A percentile compares a stretch with the other conserved stretches of the same genome.
Conservation (phyloP, 1,140 invertebrate genomes). For the Leptinotarsa texana region DNA sequence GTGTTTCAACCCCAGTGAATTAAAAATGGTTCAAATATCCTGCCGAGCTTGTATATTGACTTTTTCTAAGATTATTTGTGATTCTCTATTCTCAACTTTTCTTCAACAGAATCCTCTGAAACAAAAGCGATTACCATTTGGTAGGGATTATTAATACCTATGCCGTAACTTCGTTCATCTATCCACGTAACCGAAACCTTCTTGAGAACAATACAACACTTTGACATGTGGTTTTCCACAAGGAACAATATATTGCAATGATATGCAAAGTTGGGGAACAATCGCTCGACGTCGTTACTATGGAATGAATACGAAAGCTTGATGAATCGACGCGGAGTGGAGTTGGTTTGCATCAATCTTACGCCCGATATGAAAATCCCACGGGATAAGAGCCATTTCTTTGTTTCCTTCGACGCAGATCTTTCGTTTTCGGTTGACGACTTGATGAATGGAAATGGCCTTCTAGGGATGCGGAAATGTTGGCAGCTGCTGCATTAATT, state of each 20-base stretch:
- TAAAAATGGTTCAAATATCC: too few species aligned
- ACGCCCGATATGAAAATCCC: neutral
- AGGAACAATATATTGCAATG: conserved; percentile 6
- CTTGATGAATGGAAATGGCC: neutral
- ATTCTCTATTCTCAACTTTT: too few species aligned
- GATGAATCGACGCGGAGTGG: neutral
- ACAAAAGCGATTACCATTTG: too few species aligned
- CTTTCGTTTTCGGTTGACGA: neutral
- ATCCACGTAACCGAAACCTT: neutral
- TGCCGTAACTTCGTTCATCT: neutral
- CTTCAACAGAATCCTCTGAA: too few species aligned
- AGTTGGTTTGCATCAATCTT: conserved; percentile 8
- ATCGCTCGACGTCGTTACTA: neutral
- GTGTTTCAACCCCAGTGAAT: too few species aligned
- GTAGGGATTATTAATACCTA: too few species aligned
- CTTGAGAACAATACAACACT: conserved; percentile 1
- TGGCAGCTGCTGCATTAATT: too few species aligned
- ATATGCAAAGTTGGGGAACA: neutral
- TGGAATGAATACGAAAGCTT: conserved; percentile 4
- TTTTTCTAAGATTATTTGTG: too few species aligned
- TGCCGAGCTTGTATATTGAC: too few species aligned
- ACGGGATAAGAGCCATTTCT: neutral
- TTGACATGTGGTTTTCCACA: neutral
- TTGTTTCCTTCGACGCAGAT: neutral
- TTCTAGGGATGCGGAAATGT: neutral